These are phyloP conservation scores for Eulithis testata DNA, from an alignment of 2,888 invertebrate species.

Conservation along the genomic window DNA sequence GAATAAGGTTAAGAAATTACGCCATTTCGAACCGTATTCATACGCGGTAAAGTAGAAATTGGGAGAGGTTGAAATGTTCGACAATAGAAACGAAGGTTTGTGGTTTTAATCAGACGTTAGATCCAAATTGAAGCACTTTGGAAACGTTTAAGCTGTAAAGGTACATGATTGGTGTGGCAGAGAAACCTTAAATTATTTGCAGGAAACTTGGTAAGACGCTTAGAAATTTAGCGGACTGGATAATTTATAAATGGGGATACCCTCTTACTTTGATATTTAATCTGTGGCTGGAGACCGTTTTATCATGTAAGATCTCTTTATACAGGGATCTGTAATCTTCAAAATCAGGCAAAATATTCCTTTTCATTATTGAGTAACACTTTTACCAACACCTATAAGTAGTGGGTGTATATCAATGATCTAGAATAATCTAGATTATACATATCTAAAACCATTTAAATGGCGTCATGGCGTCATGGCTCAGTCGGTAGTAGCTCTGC, in stretches of 20 bases:
- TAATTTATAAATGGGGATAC: slow-evolving; percentile 5
- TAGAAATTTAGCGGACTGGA: background rate
- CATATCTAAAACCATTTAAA: too few species aligned
- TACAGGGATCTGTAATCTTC: too few species aligned
- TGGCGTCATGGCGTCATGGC: too few species aligned
- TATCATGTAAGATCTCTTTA: background rate
- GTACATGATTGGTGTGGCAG: slow-evolving; percentile 25
- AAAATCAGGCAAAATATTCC: too few species aligned
- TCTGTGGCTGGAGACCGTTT: background rate
- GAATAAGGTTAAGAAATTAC: slow-evolving; percentile 13
- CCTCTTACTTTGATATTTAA: background rate
- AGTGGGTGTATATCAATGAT: too few species aligned
- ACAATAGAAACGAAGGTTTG: slow-evolving; percentile 38
- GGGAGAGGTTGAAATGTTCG: slow-evolving; percentile 24
- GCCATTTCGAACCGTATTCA: slow-evolving; percentile 13
- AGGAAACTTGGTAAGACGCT: slow-evolving; percentile 10
- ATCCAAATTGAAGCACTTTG: slow-evolving; percentile 37
- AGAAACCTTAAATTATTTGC: slow-evolving; percentile 17
- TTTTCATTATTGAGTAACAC: too few species aligned
- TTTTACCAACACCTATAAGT: too few species aligned
- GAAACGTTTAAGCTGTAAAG: slow-evolving; percentile 31
- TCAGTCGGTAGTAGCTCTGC: too few species aligned
- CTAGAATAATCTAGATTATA: too few species aligned
- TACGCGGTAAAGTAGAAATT: slow-evolving; percentile 21
- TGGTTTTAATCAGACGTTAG: slow-evolving; percentile 44